Evolutionary conservation across 2,113 vertebrate genomes (phyloP), one percentile per base, ranked within the genome.

Genomic region (Labeo catla): DNA sequence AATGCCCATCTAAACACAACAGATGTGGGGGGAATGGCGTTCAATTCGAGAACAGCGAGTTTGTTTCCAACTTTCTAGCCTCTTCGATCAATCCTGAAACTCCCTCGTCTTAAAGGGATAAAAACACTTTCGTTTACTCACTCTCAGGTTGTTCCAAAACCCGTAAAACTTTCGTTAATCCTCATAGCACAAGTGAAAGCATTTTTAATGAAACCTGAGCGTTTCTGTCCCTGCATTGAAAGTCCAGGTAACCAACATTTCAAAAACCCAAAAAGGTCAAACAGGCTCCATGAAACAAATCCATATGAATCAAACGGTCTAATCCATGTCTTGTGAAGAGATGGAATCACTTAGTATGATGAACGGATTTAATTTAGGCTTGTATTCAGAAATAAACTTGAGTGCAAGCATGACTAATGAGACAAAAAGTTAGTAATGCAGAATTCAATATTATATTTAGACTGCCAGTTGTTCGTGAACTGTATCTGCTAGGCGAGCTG

Each of bases 1-100:
- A 86, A 89, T 86, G 81, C 43, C 87, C 61, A 83, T 76, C 77
- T 49, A 63, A 78, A 81, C 76, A 79, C 73, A 76, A 87, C 74
- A 47, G n/a, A 4, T 4, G 15, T 78, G 23, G 50, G 49, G 49
- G 76, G 23, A 45, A 45, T 3, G 76, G 23, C 9, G 10, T 15
- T 61, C 34, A 4, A n/a, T 39, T 57, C 10, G 76, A 77, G 10
- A 21, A 4, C 43, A 23, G n/a, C 3, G 49, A 77, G 74, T 77
- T 36, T 77, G n/a, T 34, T 54, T 54, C 8, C 23, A 54, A 54
- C 49, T 77, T 36, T 54, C 50, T 34, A 77, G 45, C 11, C 11
- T 77, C 76, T 19, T 52, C 7, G 3, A 77, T 50, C 50, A 54
- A 77, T 54, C 7, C 76, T 4, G 12, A 49, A 76, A 15, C 23